These are phyloP conservation scores for Dryas iulia DNA, from an alignment of 1,140 invertebrate genomes.

Conservation along the genomic window DNA sequence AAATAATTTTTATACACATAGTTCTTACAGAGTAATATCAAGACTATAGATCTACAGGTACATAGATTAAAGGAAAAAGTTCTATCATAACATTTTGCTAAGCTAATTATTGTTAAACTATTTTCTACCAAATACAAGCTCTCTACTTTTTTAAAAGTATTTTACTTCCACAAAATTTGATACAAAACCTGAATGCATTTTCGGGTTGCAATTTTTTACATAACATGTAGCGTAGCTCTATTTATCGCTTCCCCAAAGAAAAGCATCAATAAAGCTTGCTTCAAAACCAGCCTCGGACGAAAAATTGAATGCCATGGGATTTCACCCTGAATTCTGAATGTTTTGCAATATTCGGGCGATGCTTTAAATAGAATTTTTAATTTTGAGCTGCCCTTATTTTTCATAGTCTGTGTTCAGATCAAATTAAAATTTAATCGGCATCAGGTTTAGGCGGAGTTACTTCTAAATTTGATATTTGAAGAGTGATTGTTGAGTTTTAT, in stretches of 20 bases:
- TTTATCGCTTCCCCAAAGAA: not conserved
- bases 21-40: too few species aligned
- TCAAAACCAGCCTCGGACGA: not conserved
- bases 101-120: too few species aligned
- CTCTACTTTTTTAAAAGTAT: too few species aligned
- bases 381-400: not conserved
- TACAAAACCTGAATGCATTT: too few species aligned
- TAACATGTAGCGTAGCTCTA: not conserved
- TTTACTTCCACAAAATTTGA: too few species aligned
- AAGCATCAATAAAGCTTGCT: conserved; percentile 5
- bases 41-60: too few species aligned
- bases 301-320: conserved; percentile 1
- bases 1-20: too few species aligned
- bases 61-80: too few species aligned
- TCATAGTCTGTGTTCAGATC: not conserved
- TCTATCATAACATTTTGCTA: too few species aligned
- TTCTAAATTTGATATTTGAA: not conserved
- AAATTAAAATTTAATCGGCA: not conserved
- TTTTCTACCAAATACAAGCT: too few species aligned
- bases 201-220: too few species aligned
- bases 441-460: not conserved
- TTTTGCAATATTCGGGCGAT: not conserved
- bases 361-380: not conserved
- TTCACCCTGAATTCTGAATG: not conserved
- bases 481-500: not conserved